Base-by-base conservation (phyloP, 2,888 invertebrate genomes). In the Plutella xylostella region DNA sequence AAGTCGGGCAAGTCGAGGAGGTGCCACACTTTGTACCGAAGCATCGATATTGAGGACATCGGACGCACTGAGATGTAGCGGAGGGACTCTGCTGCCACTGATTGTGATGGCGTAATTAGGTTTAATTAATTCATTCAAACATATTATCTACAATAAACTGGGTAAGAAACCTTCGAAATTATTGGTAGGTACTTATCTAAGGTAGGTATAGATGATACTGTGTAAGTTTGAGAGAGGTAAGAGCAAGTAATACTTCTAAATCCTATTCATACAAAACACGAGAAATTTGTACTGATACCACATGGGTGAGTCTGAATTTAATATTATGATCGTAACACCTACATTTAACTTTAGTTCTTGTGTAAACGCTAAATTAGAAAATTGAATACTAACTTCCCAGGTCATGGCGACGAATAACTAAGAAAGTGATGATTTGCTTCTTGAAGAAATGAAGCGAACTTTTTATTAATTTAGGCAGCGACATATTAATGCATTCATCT, bases 21-120 rank as follows among this genome's bases (percentile, higher is more conserved):
- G 50, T 77, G 61, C 82, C 82, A 83, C 5, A 83, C 58, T 60
- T 83, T 83, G 42, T 74, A 72, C 1, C 82, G 68, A 0, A 83
- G 57, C n/a, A 63, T 58, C 1, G 63, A 68, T 48, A 75, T 60
- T 0, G 82, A 79, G 0, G 79, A 71, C 2, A 55, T 56, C 0
- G 78, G 73, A 33, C 59, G 76, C 2, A 79, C 69, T 1, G 77
- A 59, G 51, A 83, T 56, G 58, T 80, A 83, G 14, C 69, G 69
- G 3, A 83, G 65, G 42, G 58, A 70, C 40, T 80, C 68, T 38
- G 77, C 71, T 14, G 60, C 42, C 35, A 62, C 79, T 82, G 51
- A n/a, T n/a, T n/a, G n/a, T n/a, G n/a, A n/a, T n/a, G n/a, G n/a
- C n/a, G n/a, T n/a, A n/a, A n/a, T n/a, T n/a, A n/a, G n/a, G n/a